phyloP scores from a whole-genome alignment of 2,888 invertebrate species.

The Yponomeuta cagnagella region DNA sequence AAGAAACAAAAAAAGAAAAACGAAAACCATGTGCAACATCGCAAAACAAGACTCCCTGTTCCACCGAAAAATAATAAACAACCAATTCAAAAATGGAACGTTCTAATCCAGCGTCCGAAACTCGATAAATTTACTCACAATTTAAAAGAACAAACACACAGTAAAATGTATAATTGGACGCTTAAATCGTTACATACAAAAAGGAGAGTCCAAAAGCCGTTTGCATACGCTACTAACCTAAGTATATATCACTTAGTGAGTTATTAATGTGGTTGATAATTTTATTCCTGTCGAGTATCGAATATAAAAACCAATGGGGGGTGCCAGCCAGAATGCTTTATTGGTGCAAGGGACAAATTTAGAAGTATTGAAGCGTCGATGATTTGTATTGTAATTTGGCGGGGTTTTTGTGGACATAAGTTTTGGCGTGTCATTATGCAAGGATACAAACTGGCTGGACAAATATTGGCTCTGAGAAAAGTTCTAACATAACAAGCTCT shows the following conservation, averaged over 20 bases:
- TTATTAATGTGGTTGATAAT: constrained; percentile 64
- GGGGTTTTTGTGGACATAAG: constrained; percentile 3
- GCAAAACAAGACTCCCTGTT: constrained; percentile 12
- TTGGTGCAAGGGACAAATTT: constrained; percentile 31
- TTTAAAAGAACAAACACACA: constrained; percentile 15
- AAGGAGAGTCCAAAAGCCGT: constrained; percentile 13
- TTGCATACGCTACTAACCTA: constrained; percentile 37
- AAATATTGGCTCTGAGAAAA: neutral
- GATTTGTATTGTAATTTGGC: constrained; percentile 2
- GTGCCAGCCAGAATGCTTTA: constrained; percentile 47
- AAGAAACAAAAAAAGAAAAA: neutral
- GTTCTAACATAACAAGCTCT: too few species aligned
- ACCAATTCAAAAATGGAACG: constrained; percentile 9
- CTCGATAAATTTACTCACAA: constrained; percentile 16
- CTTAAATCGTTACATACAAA: constrained; percentile 36
- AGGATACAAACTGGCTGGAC: neutral
- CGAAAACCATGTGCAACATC: constrained; percentile 2
- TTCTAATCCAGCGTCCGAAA: constrained; percentile 11
- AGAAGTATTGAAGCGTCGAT: constrained; percentile 12
- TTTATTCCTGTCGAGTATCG: constrained; percentile 61
- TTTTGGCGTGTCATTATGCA: neutral
- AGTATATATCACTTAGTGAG: constrained; percentile 52
- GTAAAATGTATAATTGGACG: constrained; percentile 36
- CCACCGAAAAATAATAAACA: constrained; percentile 5
- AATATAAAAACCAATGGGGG: constrained; percentile 72